Percentiles rank a stretch among this genome's conserved stretches.
Conservation (phyloP, 2,888 invertebrate genomes). For the Calameuta idolon region DNA sequence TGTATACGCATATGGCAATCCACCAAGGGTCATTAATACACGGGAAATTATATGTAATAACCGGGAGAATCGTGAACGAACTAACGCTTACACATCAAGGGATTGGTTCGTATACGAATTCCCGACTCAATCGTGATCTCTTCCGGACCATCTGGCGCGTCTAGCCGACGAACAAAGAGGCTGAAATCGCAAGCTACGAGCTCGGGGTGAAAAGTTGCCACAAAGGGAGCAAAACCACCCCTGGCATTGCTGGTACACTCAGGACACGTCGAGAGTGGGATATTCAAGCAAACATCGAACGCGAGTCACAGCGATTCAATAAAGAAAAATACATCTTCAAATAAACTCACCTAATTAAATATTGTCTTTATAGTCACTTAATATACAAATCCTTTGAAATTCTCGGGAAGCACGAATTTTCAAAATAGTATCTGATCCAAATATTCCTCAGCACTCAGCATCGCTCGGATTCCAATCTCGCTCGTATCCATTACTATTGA, state of each 20-base stretch:
- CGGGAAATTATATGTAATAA: not conserved
- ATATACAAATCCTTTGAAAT: not conserved
- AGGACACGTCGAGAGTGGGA: not conserved
- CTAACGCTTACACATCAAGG: not conserved
- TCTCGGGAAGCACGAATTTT: not conserved
- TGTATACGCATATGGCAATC: not conserved
- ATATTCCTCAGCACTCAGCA: not conserved
- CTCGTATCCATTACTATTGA: not conserved
- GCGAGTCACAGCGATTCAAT: not conserved
- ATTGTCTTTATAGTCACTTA: not conserved
- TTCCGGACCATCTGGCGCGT: conserved; percentile 20
- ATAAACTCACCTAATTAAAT: not conserved
- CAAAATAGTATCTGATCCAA: not conserved
- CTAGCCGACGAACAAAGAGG: conserved; percentile 17
- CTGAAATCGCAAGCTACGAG: conserved; percentile 6
- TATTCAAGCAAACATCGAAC: not conserved
- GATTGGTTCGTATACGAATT: not conserved
- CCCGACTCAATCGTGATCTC: conserved; percentile 17
- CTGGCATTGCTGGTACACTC: conserved; percentile 4
- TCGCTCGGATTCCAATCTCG: not conserved
- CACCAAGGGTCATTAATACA: not conserved
- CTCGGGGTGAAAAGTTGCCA: conserved; percentile 16
- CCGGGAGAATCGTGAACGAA: not conserved
- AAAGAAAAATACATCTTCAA: not conserved
- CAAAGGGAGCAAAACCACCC: conserved; percentile 18